Percentiles rank a stretch among this genome's conserved stretches.
These are phyloP conservation scores for Ptilodon capucinus DNA, from an alignment of 2,888 invertebrate species.

Conservation along the genomic window DNA sequence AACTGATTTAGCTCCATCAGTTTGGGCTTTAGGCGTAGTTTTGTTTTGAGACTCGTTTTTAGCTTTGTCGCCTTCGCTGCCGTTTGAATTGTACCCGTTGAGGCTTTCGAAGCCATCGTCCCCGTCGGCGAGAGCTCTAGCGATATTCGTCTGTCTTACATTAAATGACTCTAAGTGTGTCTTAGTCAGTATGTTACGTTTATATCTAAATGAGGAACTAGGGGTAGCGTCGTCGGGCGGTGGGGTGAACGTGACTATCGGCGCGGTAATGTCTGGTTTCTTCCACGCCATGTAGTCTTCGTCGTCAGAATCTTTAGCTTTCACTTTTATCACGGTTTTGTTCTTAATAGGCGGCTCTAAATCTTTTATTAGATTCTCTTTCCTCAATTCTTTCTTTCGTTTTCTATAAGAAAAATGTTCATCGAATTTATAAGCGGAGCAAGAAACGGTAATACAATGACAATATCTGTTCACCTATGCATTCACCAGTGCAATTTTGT, in stretches of 20 bases:
- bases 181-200: constrained; percentile 67
- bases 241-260: constrained; percentile 74
- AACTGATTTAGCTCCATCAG: constrained; percentile 8
- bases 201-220: constrained; percentile 57
- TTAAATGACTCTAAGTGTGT: constrained; percentile 75
- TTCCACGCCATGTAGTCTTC: constrained; percentile 79
- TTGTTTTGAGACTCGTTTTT: constrained; percentile 37
- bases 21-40: constrained; percentile 27
- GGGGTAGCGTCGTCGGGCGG: constrained; percentile 63
- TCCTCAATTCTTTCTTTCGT: constrained; percentile 67
- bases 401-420: constrained; percentile 46
- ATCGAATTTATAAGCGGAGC: no score
- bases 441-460: no score
- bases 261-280: constrained; percentile 62
- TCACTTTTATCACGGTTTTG: constrained; percentile 57
- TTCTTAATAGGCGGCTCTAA: constrained; percentile 53
- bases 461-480: no score
- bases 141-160: constrained; percentile 52
- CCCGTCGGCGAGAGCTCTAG: constrained; percentile 74
- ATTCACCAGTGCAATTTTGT: no score
- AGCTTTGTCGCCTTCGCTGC: constrained; percentile 75
- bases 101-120: constrained; percentile 94
- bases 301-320: constrained; percentile 75
- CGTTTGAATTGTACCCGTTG: constrained; percentile 90
- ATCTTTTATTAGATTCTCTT: constrained; percentile 61